Evolutionary conservation across 2,113 vertebrate species (phyloP), one percentile per base, ranked within the genome.

Genomic region (Sphyrna mokarran): DNA sequence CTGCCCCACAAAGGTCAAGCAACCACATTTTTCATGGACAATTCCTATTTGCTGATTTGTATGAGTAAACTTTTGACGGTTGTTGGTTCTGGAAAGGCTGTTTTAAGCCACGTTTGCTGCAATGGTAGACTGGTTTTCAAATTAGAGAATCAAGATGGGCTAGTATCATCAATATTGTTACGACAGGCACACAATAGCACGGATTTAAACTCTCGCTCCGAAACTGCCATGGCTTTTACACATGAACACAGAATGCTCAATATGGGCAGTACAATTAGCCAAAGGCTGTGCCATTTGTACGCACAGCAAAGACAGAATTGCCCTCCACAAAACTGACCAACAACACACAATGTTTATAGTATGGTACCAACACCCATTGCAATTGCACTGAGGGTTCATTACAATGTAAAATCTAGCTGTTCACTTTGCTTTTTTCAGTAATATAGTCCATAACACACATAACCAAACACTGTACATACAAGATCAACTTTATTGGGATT

Each of bases 401-500:
- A n/a, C 37, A 40, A 83, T 37, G 14, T 4, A 95, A 63, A 94
- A 69, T 40, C 37, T 54, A 94, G 20, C 22, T 23, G 61, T 8
- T 40, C 7, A 37, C 89, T 93, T 66, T 37, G 3, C 20, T 40
- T 43, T 10, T 20, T 43, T 63, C 63, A 69, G 58, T 54, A 29
- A 93, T 14, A 69, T 40, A 94, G 69, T 6, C 90, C 29, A 70
- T 54, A 22, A 76, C 26, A 70, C 68, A 72, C 10, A 23, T 70
- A 23, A 95, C 22, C 68, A 95, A 95, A 72, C 69, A 94, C 68
- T 94, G 89, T 91, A 94, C 93, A 94, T 94, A 94, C 68, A 95
- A 95, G 94, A 95, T 72, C 94, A 95, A 95, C 69, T 95, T 95
- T 95, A 95, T 95, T 95, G 68, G 37, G 94, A 95, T 95, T 95